Conservation (phyloP, 1,140 invertebrate genomes). For the Leptinotarsa undecemlineata region DNA sequence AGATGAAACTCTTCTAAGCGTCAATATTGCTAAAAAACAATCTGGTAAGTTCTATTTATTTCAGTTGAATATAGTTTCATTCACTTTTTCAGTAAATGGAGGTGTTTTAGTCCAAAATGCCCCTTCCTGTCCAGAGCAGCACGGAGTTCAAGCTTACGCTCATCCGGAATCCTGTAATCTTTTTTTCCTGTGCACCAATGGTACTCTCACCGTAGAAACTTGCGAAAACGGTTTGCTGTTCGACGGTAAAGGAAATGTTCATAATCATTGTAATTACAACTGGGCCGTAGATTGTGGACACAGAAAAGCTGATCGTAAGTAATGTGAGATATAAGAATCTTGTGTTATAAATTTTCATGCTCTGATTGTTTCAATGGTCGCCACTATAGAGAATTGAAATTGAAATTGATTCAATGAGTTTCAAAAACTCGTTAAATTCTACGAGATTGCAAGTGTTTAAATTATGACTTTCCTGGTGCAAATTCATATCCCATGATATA, state of each 20-base stretch:
- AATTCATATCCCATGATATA: too few relatives aligned
- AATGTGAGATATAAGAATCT: conserved; percentile 11
- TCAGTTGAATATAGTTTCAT: too few relatives aligned
- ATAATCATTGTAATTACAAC: conserved; percentile 92
- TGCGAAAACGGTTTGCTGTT: conserved; percentile 92
- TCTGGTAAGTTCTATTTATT: too few relatives aligned
- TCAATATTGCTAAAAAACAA: too few relatives aligned
- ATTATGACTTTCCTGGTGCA: too few relatives aligned
- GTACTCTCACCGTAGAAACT: conserved; percentile 83
- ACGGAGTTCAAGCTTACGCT: conserved; percentile 77
- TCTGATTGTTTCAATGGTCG: background rate
- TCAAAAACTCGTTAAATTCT: too few relatives aligned
- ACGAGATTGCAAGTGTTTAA: too few relatives aligned
- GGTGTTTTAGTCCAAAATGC: conserved; percentile 51
- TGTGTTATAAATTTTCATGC: background rate
- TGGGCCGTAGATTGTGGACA: conserved; percentile 89
- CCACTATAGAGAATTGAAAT: too few relatives aligned
- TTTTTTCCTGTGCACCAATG: conserved; percentile 90
- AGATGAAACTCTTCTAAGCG: too few relatives aligned
- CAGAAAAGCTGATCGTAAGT: conserved; percentile 80
- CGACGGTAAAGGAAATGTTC: conserved; percentile 83
- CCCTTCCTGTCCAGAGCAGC: conserved; percentile 68
- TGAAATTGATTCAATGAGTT: too few relatives aligned
- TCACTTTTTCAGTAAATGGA: conserved; percentile 39
- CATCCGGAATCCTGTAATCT: conserved; percentile 83